Conservation (phyloP, 2,797 vertebrate genomes). For the Silurus aristotelis region DNA sequence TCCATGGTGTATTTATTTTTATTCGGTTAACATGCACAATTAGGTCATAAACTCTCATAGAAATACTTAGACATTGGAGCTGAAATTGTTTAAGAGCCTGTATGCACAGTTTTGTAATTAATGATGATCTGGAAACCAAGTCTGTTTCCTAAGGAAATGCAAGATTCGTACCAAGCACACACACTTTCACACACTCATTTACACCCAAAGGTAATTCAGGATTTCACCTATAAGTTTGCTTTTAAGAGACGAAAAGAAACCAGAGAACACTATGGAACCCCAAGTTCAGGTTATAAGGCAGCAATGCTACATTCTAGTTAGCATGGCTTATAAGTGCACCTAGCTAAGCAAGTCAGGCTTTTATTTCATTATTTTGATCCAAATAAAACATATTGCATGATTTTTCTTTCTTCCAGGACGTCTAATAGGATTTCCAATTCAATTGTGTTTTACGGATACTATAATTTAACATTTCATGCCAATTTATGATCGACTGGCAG, state of each 20-base stretch:
- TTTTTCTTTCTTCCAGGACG: neutral
- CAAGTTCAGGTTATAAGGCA: neutral
- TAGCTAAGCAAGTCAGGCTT: neutral
- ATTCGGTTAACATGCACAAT: neutral
- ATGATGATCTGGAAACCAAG: neutral
- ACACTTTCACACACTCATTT: neutral
- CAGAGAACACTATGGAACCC: neutral
- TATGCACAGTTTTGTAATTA: neutral
- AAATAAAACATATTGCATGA: too few species aligned
- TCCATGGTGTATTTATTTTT: slow-evolving; percentile 29
- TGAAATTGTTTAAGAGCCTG: neutral
- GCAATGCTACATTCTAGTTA: neutral
- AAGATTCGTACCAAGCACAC: neutral
- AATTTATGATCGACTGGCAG: neutral
- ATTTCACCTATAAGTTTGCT: neutral
- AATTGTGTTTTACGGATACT: neutral
- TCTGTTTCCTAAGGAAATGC: neutral
- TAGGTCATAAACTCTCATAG: neutral
- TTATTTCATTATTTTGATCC: neutral
- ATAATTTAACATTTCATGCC: neutral
- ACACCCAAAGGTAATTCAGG: neutral
- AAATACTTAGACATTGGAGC: neutral
- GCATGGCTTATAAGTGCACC: neutral
- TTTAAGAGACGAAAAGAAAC: neutral
- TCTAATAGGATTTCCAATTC: neutral